Evolutionary conservation across 2,888 invertebrate species (phyloP).

Genomic region (Agriopis aurantiaria): DNA sequence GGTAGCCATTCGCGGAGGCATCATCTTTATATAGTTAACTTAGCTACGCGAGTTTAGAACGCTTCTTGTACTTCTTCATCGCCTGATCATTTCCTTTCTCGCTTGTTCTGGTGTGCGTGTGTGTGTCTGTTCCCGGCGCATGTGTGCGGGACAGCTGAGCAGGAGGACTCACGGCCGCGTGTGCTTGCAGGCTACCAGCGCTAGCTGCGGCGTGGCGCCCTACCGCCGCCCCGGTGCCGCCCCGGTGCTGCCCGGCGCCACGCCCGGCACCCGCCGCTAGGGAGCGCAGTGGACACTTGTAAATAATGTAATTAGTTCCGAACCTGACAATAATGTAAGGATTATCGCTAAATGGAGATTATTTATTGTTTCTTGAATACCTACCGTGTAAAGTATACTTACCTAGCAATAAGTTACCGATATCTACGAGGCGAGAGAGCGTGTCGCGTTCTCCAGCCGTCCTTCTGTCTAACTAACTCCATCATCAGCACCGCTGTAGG

Average conservation of each 20-base stretch:
- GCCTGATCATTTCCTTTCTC: not conserved
- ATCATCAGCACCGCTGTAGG: no score
- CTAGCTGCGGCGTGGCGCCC: constrained; percentile 53
- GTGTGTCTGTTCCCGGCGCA: not conserved
- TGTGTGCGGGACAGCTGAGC: not conserved
- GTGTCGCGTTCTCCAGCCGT: no score
- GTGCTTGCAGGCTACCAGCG: constrained; percentile 74
- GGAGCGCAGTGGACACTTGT: constrained; percentile 9
- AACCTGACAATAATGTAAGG: constrained; percentile 13
- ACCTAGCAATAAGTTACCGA: not conserved
- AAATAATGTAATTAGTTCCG: constrained; percentile 22
- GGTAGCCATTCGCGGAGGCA: no score
- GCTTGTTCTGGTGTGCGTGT: not conserved
- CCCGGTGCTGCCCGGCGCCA: constrained; percentile 23
- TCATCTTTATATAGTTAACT: no score
- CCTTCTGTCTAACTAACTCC: no score
- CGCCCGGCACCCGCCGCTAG: not conserved
- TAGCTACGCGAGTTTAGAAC: not conserved
- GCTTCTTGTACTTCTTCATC: not conserved
- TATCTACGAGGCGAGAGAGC: not conserved
- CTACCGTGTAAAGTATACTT: not conserved
- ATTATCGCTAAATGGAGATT: constrained; percentile 11
- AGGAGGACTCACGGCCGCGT: constrained; percentile 16
- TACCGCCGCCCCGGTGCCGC: constrained; percentile 23
- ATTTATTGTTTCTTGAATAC: constrained; percentile 21